A percentile compares a stretch with the other conserved stretches of the same genome.
Conservation (phyloP, 2,113 vertebrate species). For the Manacus vitellinus region DNA sequence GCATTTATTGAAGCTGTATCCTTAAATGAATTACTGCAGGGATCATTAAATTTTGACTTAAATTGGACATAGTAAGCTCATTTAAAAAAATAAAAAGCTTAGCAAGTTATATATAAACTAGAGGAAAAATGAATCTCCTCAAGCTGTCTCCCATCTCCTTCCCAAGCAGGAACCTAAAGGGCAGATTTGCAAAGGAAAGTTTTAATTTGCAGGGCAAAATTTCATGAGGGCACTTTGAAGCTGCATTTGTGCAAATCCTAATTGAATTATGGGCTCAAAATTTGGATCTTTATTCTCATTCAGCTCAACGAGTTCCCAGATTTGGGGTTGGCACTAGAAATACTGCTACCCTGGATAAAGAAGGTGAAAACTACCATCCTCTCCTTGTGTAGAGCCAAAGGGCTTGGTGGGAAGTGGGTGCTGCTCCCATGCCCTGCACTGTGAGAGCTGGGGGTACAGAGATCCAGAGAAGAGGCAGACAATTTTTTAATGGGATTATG, state of each 20-base stretch:
- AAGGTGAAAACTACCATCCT: background rate
- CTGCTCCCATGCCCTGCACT: background rate
- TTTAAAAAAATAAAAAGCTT: constrained; percentile 63
- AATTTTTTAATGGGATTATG: background rate
- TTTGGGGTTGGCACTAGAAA: background rate
- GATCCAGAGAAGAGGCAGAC: background rate
- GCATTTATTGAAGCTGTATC: constrained; percentile 47
- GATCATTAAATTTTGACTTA: constrained; percentile 71
- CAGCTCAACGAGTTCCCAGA: background rate
- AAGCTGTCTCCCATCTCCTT: background rate
- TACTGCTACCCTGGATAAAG: background rate
- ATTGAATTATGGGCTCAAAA: background rate
- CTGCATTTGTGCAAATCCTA: background rate
- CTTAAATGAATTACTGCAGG: constrained; percentile 66
- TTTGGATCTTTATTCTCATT: background rate
- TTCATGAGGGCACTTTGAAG: background rate
- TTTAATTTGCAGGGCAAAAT: constrained; percentile 17
- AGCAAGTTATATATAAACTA: constrained; percentile 64
- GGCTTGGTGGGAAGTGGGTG: background rate
- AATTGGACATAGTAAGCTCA: constrained; percentile 63
- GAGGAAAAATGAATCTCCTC: constrained; percentile 38
- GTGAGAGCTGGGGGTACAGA: background rate
- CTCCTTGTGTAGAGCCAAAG: accelerated
- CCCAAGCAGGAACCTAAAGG: constrained; percentile 20
- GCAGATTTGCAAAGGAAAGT: constrained; percentile 21